Conservation (phyloP, 2,888 invertebrate genomes). For the Callyntrura guangdongensis region DNA sequence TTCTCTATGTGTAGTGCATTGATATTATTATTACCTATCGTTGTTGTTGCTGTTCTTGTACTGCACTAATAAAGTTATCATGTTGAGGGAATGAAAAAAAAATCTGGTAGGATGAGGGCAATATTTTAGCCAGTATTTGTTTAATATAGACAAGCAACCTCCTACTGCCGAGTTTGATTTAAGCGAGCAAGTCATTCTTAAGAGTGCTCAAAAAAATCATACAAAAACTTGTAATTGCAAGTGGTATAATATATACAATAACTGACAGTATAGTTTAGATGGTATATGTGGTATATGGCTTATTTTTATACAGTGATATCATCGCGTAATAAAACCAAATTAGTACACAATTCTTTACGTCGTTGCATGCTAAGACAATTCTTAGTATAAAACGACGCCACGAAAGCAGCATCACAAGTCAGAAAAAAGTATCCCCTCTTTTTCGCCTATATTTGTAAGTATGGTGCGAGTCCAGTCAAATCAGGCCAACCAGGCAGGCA, state of each 20-base stretch:
- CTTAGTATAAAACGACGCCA: not conserved
- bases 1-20: slow-evolving; percentile 4
- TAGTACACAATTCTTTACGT: slow-evolving; percentile 22
- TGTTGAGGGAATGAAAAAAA: not conserved
- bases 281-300: slow-evolving; percentile 2
- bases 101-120: not conserved
- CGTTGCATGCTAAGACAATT: not conserved
- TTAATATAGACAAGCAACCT: slow-evolving; percentile 16
- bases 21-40: not conserved
- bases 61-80: not conserved
- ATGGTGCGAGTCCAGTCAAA: slow-evolving; percentile 17
- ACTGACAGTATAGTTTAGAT: not conserved
- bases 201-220: not conserved
- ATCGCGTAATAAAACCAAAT: slow-evolving; percentile 29
- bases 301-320: slow-evolving; percentile 39
- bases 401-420: too few relatives aligned
- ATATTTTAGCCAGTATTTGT: not conserved
- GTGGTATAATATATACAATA: too few relatives aligned
- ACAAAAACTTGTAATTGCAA: not conserved
- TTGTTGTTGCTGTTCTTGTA: slow-evolving; percentile 9
- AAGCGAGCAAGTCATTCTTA: not conserved
- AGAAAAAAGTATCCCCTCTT: slow-evolving; percentile 31
- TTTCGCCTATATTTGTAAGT: not conserved
- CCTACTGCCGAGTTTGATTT: slow-evolving; percentile 18
- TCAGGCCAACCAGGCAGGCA: slow-evolving; percentile 16